Percentiles rank a stretch among this genome's conserved stretches.
These are phyloP conservation scores for Urocyon cinereoargenteus DNA, from an alignment of 2,797 vertebrate genomes.

Conservation along the genomic window DNA sequence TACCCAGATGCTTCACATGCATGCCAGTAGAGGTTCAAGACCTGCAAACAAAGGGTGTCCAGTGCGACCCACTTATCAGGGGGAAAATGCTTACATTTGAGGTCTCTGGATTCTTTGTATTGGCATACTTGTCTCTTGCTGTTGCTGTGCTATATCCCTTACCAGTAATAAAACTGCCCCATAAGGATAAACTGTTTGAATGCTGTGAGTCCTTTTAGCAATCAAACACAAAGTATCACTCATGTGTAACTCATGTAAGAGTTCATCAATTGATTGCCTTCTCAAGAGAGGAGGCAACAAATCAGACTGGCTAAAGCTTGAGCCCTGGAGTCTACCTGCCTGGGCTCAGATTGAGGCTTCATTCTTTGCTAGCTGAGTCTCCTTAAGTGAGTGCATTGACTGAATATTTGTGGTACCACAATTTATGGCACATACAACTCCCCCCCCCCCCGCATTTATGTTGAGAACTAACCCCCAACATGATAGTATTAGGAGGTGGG, in stretches of 20 bases:
- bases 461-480: too few relatives aligned
- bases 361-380: background rate
- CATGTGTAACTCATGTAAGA: background rate
- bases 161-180: background rate
- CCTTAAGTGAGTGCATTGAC: background rate
- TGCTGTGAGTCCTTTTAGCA: background rate
- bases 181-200: background rate
- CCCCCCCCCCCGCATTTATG: background rate
- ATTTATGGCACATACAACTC: background rate
- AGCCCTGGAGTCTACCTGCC: background rate
- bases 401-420: background rate
- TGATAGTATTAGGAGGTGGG: background rate
- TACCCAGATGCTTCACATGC: background rate
- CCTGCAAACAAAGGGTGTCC: background rate
- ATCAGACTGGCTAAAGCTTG: background rate
- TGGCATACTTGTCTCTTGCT: background rate
- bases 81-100: background rate
- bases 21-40: background rate
- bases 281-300: background rate
- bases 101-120: background rate
- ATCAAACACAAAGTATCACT: background rate
- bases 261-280: background rate
- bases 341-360: background rate
- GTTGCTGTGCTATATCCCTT: background rate
- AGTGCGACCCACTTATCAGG: background rate